phyloP scores from a whole-genome alignment of 2,113 vertebrate species.

The Erpornis zantholeuca region DNA sequence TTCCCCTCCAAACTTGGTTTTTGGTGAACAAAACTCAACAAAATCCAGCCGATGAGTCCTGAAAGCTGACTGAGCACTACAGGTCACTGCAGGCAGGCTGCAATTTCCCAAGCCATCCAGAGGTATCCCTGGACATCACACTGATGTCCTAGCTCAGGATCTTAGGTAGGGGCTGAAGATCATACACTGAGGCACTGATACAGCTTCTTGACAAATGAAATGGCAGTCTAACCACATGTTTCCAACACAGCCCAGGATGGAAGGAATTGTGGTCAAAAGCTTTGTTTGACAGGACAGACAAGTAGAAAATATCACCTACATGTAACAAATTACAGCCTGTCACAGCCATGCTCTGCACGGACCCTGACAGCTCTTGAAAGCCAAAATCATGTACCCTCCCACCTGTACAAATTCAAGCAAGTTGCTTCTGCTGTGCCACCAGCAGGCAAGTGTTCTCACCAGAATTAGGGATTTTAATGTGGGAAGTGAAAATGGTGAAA shows the following conservation, averaged over 20 bases:
- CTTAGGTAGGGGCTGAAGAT: background rate
- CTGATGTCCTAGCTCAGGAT: background rate
- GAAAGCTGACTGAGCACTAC: background rate
- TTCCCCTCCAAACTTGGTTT: background rate
- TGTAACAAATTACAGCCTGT: background rate
- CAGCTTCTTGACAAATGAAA: accelerated
- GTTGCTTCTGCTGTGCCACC: background rate
- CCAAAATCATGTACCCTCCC: background rate
- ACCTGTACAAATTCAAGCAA: background rate
- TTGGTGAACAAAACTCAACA: background rate
- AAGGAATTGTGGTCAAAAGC: background rate
- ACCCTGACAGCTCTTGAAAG: background rate
- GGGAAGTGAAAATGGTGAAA: background rate
- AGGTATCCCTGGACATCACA: accelerated
- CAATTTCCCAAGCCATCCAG: background rate
- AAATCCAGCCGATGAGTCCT: background rate
- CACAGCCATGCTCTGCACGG: background rate
- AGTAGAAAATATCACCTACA: background rate
- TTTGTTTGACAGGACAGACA: background rate
- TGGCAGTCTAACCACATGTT: background rate
- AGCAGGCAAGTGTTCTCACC: background rate
- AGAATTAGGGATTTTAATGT: background rate
- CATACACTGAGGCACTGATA: background rate
- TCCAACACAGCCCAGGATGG: background rate
- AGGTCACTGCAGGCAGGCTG: background rate